phyloP scores from a whole-genome alignment of 2,888 invertebrate genomes.

The Drosophila merina region DNA sequence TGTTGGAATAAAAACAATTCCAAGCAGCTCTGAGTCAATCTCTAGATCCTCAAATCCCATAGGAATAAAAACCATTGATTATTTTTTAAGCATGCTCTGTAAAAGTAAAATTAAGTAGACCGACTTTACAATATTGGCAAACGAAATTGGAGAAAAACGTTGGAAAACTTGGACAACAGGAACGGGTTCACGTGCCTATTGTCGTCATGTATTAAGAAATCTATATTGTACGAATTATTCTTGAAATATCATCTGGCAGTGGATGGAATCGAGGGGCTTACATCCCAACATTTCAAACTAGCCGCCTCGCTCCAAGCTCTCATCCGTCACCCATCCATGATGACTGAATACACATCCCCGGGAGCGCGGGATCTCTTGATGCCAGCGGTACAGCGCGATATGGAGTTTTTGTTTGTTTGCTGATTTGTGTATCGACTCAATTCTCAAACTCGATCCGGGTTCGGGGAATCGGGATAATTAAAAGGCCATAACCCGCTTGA shows the following conservation, averaged over 20 bases:
- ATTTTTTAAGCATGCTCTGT: no score
- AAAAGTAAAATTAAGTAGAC: no score
- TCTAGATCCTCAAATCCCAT: no score
- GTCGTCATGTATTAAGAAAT: background rate
- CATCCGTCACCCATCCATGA: background rate
- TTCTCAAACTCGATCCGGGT: background rate
- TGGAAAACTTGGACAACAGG: background rate
- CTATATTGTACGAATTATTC: background rate
- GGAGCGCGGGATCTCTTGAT: background rate
- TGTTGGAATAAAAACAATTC: no score
- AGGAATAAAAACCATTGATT: no score
- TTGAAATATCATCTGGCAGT: background rate
- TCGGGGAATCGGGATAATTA: background rate
- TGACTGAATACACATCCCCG: background rate
- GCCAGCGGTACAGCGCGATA: background rate
- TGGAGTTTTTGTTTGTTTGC: background rate
- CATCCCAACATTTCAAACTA: background rate
- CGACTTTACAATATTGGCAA: no score
- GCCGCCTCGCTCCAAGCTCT: background rate
- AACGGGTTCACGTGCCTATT: background rate
- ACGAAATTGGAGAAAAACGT: background rate
- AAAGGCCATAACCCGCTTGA: constrained; percentile 4
- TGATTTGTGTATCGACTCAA: background rate
- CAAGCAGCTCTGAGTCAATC: no score
- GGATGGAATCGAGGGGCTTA: background rate